Evolutionary conservation across 2,797 vertebrate genomes (phyloP).

Genomic region (Australoheros facetus): DNA sequence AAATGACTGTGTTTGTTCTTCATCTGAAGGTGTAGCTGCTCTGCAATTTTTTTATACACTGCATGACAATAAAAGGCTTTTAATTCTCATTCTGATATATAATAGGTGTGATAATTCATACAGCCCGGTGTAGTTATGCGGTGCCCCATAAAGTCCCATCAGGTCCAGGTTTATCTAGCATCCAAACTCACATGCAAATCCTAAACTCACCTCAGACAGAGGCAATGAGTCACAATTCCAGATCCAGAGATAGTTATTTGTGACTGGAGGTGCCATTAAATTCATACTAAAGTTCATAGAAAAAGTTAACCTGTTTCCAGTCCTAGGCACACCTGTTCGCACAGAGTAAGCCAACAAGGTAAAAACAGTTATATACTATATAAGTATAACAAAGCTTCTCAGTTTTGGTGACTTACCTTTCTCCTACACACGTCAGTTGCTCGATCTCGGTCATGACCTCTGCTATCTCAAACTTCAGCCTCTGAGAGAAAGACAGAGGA

Average conservation of each 20-base stretch:
- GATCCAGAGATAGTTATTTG: background rate
- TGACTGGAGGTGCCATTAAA: background rate
- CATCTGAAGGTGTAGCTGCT: too few relatives aligned
- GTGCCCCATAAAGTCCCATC: background rate
- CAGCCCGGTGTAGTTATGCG: background rate
- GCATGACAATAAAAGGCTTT: background rate
- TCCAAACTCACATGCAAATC: background rate
- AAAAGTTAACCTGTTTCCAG: background rate
- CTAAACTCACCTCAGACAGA: background rate
- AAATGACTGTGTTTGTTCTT: background rate
- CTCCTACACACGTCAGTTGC: conserved; percentile 92
- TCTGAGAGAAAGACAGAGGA: conserved; percentile 76
- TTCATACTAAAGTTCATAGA: background rate
- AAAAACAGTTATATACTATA: background rate
- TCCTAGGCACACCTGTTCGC: fast-evolving
- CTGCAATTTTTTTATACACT: background rate
- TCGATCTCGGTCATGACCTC: conserved; percentile 99
- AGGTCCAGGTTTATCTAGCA: background rate
- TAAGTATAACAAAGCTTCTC: background rate
- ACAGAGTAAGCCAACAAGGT: background rate
- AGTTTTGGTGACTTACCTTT: conserved; percentile 83
- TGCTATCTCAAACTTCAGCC: conserved; percentile 96
- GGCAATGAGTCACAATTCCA: background rate
- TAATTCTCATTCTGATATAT: background rate
- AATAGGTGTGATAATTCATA: background rate